phyloP scores from a whole-genome alignment of 2,888 invertebrate genomes.

The Zeuzera pyrina region DNA sequence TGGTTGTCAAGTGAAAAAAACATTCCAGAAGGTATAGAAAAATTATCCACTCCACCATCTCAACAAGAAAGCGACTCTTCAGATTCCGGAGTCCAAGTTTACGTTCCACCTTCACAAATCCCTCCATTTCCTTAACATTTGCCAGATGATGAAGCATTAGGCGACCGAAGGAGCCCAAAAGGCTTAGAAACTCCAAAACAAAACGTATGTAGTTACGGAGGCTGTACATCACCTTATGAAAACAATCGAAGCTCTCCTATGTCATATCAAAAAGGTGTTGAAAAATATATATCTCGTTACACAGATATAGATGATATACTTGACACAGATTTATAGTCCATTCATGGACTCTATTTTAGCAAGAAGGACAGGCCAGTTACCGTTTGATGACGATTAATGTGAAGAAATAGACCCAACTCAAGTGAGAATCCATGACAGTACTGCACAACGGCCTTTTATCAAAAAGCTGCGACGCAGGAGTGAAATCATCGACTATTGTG shows the following conservation, averaged over 20 bases:
- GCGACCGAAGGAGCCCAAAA: slow-evolving; percentile 86
- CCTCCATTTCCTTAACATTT: slow-evolving; percentile 62
- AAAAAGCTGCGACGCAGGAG: slow-evolving; percentile 75
- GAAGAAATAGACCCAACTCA: slow-evolving; percentile 84
- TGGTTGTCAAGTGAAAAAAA: slow-evolving; percentile 75
- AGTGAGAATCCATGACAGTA: slow-evolving; percentile 86
- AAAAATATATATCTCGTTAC: slow-evolving; percentile 85
- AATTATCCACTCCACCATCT: slow-evolving; percentile 55
- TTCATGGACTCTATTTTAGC: slow-evolving; percentile 74
- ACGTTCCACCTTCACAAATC: slow-evolving; percentile 39
- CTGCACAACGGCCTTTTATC: slow-evolving; percentile 79
- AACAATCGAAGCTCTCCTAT: slow-evolving; percentile 64
- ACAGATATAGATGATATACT: slow-evolving; percentile 93
- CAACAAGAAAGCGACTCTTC: slow-evolving; percentile 57
- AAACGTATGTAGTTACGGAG: slow-evolving; percentile 41
- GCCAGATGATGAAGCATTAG: slow-evolving; percentile 75
- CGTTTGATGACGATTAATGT: slow-evolving; percentile 67
- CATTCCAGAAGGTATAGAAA: slow-evolving; percentile 74
- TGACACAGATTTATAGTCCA: slow-evolving; percentile 79
- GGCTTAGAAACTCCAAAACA: slow-evolving; percentile 75
- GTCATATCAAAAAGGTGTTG: slow-evolving; percentile 40
- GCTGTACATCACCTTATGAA: slow-evolving; percentile 79
- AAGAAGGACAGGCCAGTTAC: slow-evolving; percentile 46
- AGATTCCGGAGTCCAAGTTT: slow-evolving; percentile 55
- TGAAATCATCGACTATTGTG: slow-evolving; percentile 8